These are phyloP conservation scores for Uria lomvia DNA, from an alignment of 2,113 vertebrate species.

Conservation along the genomic window DNA sequence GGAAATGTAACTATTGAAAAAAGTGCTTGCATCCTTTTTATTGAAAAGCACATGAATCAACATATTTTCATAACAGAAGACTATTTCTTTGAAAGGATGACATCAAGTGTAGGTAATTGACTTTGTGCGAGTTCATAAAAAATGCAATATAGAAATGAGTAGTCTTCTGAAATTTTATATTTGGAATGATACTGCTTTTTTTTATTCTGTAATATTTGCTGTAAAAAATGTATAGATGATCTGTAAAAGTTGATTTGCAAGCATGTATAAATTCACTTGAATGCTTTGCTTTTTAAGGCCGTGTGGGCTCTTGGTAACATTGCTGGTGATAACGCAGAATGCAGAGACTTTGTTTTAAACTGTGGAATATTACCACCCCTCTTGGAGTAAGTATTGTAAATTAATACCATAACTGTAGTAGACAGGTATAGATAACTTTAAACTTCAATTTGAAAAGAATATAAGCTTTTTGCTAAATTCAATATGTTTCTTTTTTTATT, in stretches of 20 bases:
- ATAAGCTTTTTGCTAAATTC: background rate
- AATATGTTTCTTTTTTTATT: background rate
- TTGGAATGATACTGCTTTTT: background rate
- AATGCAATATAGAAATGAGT: background rate
- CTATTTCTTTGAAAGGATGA: background rate
- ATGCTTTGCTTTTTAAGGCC: conserved; percentile 76
- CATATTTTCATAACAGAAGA: background rate
- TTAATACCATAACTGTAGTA: background rate
- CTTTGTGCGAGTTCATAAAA: background rate
- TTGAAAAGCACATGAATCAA: background rate
- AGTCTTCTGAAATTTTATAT: background rate
- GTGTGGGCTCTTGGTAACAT: conserved; percentile 95
- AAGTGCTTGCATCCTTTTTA: background rate
- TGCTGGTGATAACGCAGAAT: conserved; percentile 92
- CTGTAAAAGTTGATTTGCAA: background rate
- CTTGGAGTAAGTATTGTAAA: conserved; percentile 82
- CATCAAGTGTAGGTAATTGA: background rate
- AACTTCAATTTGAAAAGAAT: background rate
- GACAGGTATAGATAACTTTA: background rate
- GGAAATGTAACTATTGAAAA: background rate
- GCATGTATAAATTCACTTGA: background rate
- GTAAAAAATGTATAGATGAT: background rate
- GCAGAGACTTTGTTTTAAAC: conserved; percentile 91
- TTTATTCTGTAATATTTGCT: background rate
- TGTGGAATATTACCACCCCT: conserved; percentile 89